Base-by-base conservation (phyloP, 2,797 vertebrate species). In the Fratercula arctica region DNA sequence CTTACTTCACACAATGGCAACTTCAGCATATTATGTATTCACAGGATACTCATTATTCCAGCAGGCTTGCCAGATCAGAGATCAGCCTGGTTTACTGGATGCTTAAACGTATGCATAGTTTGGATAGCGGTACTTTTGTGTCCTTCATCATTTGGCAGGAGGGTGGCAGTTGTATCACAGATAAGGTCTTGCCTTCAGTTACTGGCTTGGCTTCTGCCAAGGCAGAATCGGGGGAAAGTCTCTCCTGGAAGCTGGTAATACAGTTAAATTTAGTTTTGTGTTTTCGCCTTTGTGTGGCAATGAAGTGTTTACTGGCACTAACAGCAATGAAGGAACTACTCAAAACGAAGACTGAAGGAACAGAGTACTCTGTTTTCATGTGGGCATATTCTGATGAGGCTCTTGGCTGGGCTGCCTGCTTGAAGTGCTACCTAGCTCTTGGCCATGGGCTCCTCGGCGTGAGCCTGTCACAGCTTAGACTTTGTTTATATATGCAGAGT, bases 21-120 rank as follows among this genome's bases (percentile, higher is more conserved):
- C 95, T 97, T 98, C 98, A 98, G 98, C 98, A 97, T 90, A 97
- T 98, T 97, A 97, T 89, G 96, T 96, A 96, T 98, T 98, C 97
- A 97, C 97, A 98, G 98, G 97, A 98, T 97, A 92, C 95, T 97
- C 96, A 96, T 96, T 98, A 98, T 98, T 97, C 97, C 95, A 96
- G 96, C 84, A 86, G 89, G 95, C 96, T 96, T 81, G 93, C 96
- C 96, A 97, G 94, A 94, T 97, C 85, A 57, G 95, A 96, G 96
- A 73, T 95, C 89, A 89, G 97, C 95, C 97, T 95, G 93, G 95
- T 96, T 97, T 97, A 93, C 95, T 96, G 96, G 96, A 96, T 46
- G 93, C 90, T 96, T 95, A 91, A 81, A 73, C 95, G 24, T 93
- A 88, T 84, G 92, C 97, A 94, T 95, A 89, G 89, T 97, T 98